These are phyloP conservation scores for Epirrhoe alternata DNA, from an alignment of 2,888 invertebrate species.

Conservation along the genomic window DNA sequence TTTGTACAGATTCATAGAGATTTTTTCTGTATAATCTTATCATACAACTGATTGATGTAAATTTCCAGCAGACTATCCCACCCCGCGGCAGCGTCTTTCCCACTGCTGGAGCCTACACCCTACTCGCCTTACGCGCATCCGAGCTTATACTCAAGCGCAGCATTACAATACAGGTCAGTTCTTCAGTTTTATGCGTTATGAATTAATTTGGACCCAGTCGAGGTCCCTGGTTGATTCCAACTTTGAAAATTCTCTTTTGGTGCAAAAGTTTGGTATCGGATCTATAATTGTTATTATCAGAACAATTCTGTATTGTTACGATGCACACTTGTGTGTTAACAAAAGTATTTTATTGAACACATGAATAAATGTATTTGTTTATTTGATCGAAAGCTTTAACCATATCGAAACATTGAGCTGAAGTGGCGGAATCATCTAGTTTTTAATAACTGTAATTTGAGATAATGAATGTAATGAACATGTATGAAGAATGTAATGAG, in stretches of 20 bases:
- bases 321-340: not conserved
- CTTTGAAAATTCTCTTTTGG: not conserved
- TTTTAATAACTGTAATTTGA: too few species aligned
- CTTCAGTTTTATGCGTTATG: not conserved
- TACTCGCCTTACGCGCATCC: constrained; percentile 82
- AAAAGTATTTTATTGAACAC: not conserved
- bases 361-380: not conserved
- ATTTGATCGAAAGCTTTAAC: constrained; percentile 6
- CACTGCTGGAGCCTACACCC: constrained; percentile 76
- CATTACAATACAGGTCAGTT: constrained; percentile 78
- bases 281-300: not conserved
- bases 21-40: not conserved
- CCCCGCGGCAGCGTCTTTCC: constrained; percentile 79
- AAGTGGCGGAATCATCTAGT: too few species aligned
- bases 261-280: not conserved
- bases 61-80: constrained; percentile 76
- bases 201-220: constrained; percentile 2
- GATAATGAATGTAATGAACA: too few species aligned
- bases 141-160: constrained; percentile 84
- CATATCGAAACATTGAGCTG: not conserved
- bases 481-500: too few species aligned
- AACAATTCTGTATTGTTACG: not conserved
- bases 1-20: too few species aligned
- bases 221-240: constrained; percentile 4
- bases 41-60: not conserved